These are phyloP conservation scores for Melanargia galathea DNA, from an alignment of 2,888 invertebrate species.

Conservation along the genomic window DNA sequence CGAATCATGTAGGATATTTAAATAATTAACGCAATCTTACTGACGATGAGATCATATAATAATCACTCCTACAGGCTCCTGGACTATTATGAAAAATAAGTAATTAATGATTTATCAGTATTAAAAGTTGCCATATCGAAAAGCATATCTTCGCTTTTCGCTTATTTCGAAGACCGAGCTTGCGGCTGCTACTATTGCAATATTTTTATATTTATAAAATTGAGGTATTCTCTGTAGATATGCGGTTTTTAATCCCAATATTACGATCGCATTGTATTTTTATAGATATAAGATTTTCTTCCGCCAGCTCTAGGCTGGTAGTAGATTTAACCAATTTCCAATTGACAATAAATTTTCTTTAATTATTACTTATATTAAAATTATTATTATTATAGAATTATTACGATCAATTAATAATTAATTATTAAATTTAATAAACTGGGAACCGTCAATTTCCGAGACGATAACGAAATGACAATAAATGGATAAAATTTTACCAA, in stretches of 20 bases:
- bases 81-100: neutral
- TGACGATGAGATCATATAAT: neutral
- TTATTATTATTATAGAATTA: slow-evolving; percentile 48
- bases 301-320: slow-evolving; percentile 38
- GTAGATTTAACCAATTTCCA: slow-evolving; percentile 46
- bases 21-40: neutral
- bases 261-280: slow-evolving; percentile 70
- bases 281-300: slow-evolving; percentile 67
- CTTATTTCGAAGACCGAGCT: slow-evolving; percentile 66
- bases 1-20: neutral
- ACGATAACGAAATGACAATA: slow-evolving; percentile 62
- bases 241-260: slow-evolving; percentile 60
- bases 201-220: slow-evolving; percentile 68
- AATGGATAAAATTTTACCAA: slow-evolving; percentile 45
- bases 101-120: slow-evolving; percentile 46
- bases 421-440: slow-evolving; percentile 39
- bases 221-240: slow-evolving; percentile 65
- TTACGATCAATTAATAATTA: slow-evolving; percentile 69
- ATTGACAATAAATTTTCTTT: slow-evolving; percentile 61
- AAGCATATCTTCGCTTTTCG: slow-evolving; percentile 75
- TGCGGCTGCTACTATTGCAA: slow-evolving; percentile 55
- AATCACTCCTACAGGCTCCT: neutral
- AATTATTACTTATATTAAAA: neutral
- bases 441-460: slow-evolving; percentile 67
- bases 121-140: slow-evolving; percentile 70